Evolutionary conservation across 2,797 vertebrate species (phyloP).

Genomic region (Denticeps clupeoides): DNA sequence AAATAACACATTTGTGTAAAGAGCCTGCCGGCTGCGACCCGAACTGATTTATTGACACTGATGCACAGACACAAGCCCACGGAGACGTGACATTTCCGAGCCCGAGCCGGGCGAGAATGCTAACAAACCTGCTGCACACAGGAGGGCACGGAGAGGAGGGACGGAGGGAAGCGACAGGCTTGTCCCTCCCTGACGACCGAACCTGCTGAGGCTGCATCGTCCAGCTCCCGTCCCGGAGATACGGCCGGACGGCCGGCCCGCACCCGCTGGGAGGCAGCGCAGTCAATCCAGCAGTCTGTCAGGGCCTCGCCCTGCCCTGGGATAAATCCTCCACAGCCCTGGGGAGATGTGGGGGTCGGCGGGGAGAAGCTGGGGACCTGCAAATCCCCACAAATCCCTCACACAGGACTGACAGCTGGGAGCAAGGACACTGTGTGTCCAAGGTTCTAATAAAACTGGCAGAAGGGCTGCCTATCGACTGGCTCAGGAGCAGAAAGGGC

Average conservation of each 20-base stretch:
- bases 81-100: constrained; percentile 65
- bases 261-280: constrained; percentile 37
- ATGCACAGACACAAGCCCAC: constrained; percentile 46
- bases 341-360: constrained; percentile 43
- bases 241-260: too few relatives aligned
- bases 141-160: not conserved
- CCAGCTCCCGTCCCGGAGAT: too few relatives aligned
- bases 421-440: constrained; percentile 13
- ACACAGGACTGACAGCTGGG: constrained; percentile 41
- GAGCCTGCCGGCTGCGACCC: constrained; percentile 37
- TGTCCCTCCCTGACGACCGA: too few relatives aligned
- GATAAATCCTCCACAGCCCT: constrained; percentile 49
- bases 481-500: too few relatives aligned
- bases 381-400: constrained; percentile 50
- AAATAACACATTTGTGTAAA: constrained; percentile 33
- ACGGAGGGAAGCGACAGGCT: too few relatives aligned
- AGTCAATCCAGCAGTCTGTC: constrained; percentile 55
- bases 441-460: too few relatives aligned
- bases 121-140: constrained; percentile 45
- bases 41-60: constrained; percentile 59
- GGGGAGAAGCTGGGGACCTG: constrained; percentile 15
- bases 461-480: too few relatives aligned
- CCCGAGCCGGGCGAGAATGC: constrained; percentile 41
- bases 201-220: not conserved
- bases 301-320: constrained; percentile 30